These are phyloP conservation scores for Fabriciana adippe DNA, from an alignment of 2,888 invertebrate genomes.

Conservation along the genomic window DNA sequence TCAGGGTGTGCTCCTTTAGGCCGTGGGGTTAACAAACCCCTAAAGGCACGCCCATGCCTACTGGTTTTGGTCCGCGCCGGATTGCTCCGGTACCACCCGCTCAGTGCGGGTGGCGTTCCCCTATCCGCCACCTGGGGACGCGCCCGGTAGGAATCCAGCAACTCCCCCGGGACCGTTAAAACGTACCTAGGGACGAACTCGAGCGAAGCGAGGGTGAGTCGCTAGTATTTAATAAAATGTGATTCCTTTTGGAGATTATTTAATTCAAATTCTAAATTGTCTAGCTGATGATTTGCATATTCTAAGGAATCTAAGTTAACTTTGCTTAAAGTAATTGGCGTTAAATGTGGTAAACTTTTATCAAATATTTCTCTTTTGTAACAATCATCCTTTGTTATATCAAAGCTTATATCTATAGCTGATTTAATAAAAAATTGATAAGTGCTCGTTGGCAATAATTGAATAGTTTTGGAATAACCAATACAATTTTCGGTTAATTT, in stretches of 20 bases:
- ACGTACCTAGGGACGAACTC: no score
- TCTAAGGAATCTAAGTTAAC: conserved; percentile 6
- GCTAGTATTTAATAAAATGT: conserved; percentile 18
- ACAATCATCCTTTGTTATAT: conserved; percentile 1
- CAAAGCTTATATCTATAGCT: not conserved
- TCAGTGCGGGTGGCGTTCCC: no score
- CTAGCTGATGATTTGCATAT: not conserved
- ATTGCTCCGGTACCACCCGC: no score
- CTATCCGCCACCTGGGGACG: no score
- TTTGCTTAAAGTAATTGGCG: conserved; percentile 17
- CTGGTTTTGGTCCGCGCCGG: no score
- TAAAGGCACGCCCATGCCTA: no score
- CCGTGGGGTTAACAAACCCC: no score
- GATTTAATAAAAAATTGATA: not conserved
- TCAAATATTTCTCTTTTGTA: conserved; percentile 13
- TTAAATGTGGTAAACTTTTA: conserved; percentile 15
- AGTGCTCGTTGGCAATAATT: not conserved
- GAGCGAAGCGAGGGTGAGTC: no score
- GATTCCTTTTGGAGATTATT: conserved; percentile 12
- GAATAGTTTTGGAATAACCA: not conserved
- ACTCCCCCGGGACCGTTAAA: no score
- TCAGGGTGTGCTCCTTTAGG: no score
- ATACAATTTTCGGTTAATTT: not conserved
- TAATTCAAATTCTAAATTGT: conserved; percentile 14
- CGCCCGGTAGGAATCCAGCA: no score